These are phyloP conservation scores for Noctua janthina DNA, from an alignment of 2,888 invertebrate genomes.

Conservation along the genomic window DNA sequence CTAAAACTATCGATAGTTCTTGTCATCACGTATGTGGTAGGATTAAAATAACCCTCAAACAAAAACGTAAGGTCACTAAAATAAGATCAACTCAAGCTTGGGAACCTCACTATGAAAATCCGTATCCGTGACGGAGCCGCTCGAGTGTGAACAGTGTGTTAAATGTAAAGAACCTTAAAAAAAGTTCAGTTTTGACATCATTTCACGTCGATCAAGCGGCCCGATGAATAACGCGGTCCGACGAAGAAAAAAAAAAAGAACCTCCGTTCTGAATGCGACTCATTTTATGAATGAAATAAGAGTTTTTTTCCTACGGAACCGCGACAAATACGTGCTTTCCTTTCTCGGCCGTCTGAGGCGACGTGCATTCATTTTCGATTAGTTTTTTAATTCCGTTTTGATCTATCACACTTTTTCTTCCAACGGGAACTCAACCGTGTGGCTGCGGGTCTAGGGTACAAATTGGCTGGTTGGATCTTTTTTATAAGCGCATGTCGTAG, in stretches of 20 bases:
- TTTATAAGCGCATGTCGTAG: conserved; percentile 72
- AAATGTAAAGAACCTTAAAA: conserved; percentile 75
- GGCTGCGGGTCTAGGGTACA: conserved; percentile 32
- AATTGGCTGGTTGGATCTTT: conserved; percentile 51
- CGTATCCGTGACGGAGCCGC: conserved; percentile 81
- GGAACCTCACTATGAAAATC: conserved; percentile 73
- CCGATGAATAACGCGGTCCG: conserved; percentile 72
- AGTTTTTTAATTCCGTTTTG: conserved; percentile 75
- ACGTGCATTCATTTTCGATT: conserved; percentile 89
- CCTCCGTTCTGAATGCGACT: conserved; percentile 85
- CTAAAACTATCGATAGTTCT: background rate
- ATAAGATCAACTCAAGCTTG: conserved; percentile 70
- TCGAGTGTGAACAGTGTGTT: conserved; percentile 88
- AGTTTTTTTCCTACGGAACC: conserved; percentile 84
- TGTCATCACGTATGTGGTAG: conserved; percentile 47
- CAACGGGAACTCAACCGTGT: conserved; percentile 64
- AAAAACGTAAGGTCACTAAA: conserved; percentile 63
- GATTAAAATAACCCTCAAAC: conserved; percentile 43
- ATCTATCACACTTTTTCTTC: conserved; percentile 70
- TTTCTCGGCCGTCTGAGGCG: conserved; percentile 81
- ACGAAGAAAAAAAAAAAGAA: conserved; percentile 69
- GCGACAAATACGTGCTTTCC: conserved; percentile 90
- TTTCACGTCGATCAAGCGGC: conserved; percentile 87
- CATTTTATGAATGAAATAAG: conserved; percentile 90
- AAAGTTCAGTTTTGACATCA: conserved; percentile 83